phyloP scores from a whole-genome alignment of 2,888 invertebrate species.

The Drosophila prolongata region DNA sequence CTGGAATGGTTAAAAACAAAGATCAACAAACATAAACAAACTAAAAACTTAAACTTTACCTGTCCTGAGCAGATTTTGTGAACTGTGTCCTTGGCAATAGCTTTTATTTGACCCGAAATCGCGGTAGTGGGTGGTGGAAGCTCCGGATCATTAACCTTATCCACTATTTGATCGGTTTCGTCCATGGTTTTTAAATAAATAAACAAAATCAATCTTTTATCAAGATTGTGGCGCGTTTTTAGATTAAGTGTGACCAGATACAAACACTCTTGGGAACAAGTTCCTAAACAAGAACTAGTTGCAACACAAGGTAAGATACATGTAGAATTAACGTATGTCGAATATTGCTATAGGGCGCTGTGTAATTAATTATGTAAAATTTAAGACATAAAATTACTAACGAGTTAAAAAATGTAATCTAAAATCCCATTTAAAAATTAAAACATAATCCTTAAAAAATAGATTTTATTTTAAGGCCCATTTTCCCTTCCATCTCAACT shows the following conservation, averaged over 20 bases:
- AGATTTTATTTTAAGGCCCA: too few relatives aligned
- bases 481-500: too few relatives aligned
- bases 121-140: conserved; percentile 80
- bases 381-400: too few relatives aligned
- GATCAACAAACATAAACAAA: background rate
- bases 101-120: conserved; percentile 86
- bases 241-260: background rate
- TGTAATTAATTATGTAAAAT: background rate
- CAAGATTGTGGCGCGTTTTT: background rate
- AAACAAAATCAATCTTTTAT: background rate
- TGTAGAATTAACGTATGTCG: background rate
- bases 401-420: too few relatives aligned
- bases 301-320: background rate
- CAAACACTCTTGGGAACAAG: background rate
- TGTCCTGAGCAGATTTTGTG: conserved; percentile 96
- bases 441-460: too few relatives aligned
- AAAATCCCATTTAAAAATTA: too few relatives aligned
- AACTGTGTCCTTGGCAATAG: conserved; percentile 90
- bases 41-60: conserved; percentile 84
- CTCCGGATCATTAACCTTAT: conserved; percentile 30
- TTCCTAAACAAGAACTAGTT: background rate
- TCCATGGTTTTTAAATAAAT: background rate
- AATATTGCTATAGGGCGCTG: background rate
- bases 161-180: conserved; percentile 27
- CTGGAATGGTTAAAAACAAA: conserved; percentile 83